Percentiles rank a stretch among this genome's conserved stretches.
Evolutionary conservation across 2,797 vertebrate genomes (phyloP).

Genomic region (Melanogrammus aeglefinus): DNA sequence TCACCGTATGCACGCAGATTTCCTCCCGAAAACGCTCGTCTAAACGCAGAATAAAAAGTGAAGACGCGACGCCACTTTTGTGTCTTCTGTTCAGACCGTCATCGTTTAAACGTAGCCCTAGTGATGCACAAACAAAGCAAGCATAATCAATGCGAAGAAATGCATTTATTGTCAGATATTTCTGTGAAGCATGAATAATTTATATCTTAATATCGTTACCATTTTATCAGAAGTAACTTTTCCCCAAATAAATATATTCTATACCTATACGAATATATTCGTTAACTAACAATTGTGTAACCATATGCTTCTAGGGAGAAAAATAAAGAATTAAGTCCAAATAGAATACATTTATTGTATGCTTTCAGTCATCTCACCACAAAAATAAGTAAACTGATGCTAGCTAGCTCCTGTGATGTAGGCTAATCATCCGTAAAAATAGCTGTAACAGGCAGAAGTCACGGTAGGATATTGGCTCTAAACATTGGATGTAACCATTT

Average conservation of each 20-base stretch:
- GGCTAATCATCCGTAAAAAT: background rate
- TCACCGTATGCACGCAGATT: too few relatives aligned
- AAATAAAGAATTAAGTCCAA: background rate
- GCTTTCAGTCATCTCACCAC: background rate
- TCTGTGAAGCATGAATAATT: background rate
- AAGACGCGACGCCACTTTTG: too few relatives aligned
- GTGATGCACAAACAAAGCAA: constrained; percentile 1
- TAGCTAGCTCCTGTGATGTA: background rate
- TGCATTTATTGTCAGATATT: background rate
- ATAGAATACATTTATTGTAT: background rate
- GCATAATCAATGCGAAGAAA: background rate
- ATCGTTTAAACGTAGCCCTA: too few relatives aligned
- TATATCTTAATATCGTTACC: background rate
- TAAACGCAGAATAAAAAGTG: too few relatives aligned
- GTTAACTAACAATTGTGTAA: background rate
- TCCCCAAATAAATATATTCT: background rate
- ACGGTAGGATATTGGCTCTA: background rate
- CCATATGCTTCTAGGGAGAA: background rate
- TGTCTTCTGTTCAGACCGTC: too few relatives aligned
- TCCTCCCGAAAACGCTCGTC: too few relatives aligned
- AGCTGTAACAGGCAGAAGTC: constrained; percentile 1
- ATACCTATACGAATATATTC: background rate
- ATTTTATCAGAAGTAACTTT: background rate
- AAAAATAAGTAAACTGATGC: background rate
- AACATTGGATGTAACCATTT: background rate